phyloP scores from a whole-genome alignment of 2,113 vertebrate species.

The Pseudorasbora parva region DNA sequence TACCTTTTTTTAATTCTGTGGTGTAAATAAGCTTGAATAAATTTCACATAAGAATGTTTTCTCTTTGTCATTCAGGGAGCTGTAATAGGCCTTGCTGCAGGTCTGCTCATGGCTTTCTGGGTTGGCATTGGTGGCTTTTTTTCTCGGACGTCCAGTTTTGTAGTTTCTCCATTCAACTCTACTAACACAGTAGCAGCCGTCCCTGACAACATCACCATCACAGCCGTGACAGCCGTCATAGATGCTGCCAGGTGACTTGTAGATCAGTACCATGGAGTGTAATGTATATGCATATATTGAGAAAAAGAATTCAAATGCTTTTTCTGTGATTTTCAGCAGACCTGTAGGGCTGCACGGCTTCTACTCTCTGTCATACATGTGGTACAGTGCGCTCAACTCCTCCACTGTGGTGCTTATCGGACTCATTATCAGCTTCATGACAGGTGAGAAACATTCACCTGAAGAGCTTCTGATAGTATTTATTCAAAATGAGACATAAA shows the following conservation, averaged over 20 bases:
- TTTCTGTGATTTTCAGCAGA: constrained; percentile 60
- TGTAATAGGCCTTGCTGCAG: constrained; percentile 76
- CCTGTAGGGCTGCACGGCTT: constrained; percentile 79
- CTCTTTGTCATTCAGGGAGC: constrained; percentile 80
- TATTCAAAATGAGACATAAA: not conserved
- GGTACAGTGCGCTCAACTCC: constrained; percentile 92
- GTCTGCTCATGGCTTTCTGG: constrained; percentile 89
- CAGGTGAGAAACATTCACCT: constrained; percentile 71
- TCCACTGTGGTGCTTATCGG: constrained; percentile 84
- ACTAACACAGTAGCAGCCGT: constrained; percentile 3
- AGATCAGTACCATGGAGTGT: not conserved
- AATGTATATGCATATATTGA: not conserved
- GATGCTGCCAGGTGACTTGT: constrained; percentile 70
- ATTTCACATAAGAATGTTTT: not conserved
- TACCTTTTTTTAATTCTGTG: too few species aligned
- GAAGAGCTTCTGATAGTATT: not conserved
- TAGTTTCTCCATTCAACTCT: constrained; percentile 38
- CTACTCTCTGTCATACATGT: constrained; percentile 91
- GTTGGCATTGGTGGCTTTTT: constrained; percentile 86
- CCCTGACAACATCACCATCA: constrained; percentile 63
- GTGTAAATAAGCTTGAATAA: too few species aligned
- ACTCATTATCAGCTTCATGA: constrained; percentile 86
- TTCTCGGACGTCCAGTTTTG: not conserved
- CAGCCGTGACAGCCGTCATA: constrained; percentile 54
- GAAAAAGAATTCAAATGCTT: not conserved